Evolutionary conservation across 1,140 invertebrate genomes (phyloP).

Genomic region (Zophobas morio): DNA sequence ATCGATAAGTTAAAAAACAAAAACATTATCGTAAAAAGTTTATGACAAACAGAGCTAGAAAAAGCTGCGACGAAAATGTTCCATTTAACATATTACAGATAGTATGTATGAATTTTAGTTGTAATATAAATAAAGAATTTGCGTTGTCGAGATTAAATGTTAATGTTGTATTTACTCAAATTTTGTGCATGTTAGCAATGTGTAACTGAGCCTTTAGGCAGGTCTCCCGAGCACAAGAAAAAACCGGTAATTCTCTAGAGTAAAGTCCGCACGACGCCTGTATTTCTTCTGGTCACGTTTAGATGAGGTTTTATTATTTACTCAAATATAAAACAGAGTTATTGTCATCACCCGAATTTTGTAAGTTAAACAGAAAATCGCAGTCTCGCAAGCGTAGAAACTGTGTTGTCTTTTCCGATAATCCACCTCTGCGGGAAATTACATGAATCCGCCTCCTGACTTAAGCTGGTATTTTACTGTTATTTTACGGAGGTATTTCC

Average conservation of each 20-base stretch:
- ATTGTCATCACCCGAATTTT: slow-evolving; percentile 11
- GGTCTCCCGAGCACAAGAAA: neutral
- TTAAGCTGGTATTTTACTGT: slow-evolving; percentile 32
- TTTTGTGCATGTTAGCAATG: too few relatives aligned
- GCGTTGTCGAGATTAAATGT: too few relatives aligned
- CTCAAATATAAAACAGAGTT: slow-evolving; percentile 21
- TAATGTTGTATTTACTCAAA: too few relatives aligned
- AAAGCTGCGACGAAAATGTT: too few relatives aligned
- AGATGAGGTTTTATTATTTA: slow-evolving; percentile 34
- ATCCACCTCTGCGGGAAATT: slow-evolving; percentile 20
- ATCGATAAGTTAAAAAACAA: too few relatives aligned
- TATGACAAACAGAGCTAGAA: too few relatives aligned
- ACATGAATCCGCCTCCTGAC: neutral
- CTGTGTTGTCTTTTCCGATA: slow-evolving; percentile 26
- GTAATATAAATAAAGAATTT: too few relatives aligned
- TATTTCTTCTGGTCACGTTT: slow-evolving; percentile 19
- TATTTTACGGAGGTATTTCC: slow-evolving; percentile 24
- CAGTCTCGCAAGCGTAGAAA: neutral
- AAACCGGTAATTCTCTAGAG: slow-evolving; percentile 4
- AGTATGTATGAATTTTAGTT: too few relatives aligned
- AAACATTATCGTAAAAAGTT: too few relatives aligned
- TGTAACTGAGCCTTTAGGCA: too few relatives aligned
- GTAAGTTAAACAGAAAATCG: slow-evolving; percentile 34
- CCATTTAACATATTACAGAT: too few relatives aligned
- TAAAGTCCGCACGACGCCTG: neutral